These are phyloP conservation scores for Apis florea DNA, from an alignment of 1,140 invertebrate species.

Conservation along the genomic window DNA sequence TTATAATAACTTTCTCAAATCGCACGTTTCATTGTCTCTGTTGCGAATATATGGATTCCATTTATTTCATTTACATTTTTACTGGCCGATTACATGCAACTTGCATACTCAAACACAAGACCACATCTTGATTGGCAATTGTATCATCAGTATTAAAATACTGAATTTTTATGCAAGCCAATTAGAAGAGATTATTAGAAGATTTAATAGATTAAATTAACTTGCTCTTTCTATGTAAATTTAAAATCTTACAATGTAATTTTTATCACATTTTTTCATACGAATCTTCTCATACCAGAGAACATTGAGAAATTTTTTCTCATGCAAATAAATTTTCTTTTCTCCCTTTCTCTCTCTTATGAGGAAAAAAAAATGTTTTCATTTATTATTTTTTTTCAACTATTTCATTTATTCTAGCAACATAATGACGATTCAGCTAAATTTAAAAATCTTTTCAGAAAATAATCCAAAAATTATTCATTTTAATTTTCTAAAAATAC, in stretches of 20 bases:
- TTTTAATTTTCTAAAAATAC: neutral
- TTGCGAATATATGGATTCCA: constrained; percentile 21
- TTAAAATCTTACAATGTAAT: no score
- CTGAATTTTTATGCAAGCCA: neutral
- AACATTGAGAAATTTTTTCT: no score
- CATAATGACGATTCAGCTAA: no score
- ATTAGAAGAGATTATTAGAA: neutral
- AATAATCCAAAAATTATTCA: neutral
- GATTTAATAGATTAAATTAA: neutral
- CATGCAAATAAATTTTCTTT: no score
- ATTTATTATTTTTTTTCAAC: neutral
- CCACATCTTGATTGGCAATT: neutral
- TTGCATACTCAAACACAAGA: neutral
- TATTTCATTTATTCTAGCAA: no score
- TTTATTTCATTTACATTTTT: constrained; percentile 42
- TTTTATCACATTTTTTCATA: no score
- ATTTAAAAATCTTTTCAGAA: no score
- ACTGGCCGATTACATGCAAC: constrained; percentile 16
- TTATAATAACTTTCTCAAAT: neutral
- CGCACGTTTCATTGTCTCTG: neutral
- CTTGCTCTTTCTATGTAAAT: no score
- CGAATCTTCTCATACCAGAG: no score
- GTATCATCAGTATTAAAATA: neutral
- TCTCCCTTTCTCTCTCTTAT: no score
- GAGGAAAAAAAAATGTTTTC: no score